Evolutionary conservation across 2,797 vertebrate species (phyloP).

Genomic region (Chromobotia macracanthus): DNA sequence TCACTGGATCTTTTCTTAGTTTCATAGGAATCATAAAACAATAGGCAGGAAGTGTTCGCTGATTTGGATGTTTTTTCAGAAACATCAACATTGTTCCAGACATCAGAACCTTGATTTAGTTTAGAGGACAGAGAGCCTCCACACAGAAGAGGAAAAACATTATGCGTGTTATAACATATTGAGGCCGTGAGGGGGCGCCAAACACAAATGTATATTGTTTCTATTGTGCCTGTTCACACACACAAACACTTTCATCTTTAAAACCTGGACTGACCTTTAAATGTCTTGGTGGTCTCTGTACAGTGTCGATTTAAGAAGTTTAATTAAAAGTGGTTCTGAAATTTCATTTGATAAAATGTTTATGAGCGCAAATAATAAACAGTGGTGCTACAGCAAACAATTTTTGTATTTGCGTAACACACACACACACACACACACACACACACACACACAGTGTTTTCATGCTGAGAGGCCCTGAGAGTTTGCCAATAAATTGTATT

Average conservation of each 20-base stretch:
- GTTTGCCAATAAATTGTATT: not conserved
- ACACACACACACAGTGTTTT: not conserved
- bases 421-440: not conserved
- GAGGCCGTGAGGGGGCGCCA: not conserved
- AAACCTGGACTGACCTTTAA: not conserved
- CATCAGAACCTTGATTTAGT: not conserved
- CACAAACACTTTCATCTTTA: not conserved
- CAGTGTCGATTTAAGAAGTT: not conserved
- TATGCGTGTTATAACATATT: not conserved
- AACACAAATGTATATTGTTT: not conserved
- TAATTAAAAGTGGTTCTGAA: conserved; percentile 21
- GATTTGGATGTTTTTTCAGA: not conserved
- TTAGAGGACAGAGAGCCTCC: not conserved
- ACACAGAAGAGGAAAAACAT: not conserved
- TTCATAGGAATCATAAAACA: not conserved
- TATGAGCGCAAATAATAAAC: conserved; percentile 9
- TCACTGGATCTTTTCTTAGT: not conserved
- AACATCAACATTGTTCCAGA: not conserved
- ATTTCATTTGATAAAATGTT: conserved; percentile 24
- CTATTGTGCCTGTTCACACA: not conserved
- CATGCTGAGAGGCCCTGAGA: not conserved
- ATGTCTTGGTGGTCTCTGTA: conserved; percentile 27
- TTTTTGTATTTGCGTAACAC: conserved; percentile 26
- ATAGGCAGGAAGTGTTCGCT: not conserved
- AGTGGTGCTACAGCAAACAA: not conserved